Evolutionary conservation across 2,113 vertebrate genomes (phyloP), one percentile per base, ranked within the genome.

Genomic region (Orycteropus afer): DNA sequence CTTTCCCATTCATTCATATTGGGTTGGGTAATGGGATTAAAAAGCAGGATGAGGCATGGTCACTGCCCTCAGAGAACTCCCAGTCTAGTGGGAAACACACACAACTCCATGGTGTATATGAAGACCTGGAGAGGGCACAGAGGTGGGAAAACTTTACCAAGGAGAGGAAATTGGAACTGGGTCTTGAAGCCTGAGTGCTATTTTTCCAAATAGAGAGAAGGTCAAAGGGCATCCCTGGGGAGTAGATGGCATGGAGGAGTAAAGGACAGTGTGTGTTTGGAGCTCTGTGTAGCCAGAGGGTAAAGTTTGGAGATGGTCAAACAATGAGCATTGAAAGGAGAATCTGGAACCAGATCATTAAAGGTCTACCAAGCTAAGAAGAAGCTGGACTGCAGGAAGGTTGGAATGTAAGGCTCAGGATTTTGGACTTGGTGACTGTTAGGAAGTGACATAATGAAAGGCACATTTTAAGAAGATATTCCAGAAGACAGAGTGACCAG

Each of bases 401-500:
- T 77, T 53, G 94, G 74, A 71, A 23, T 74, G 51, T 32, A 74
- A 51, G 5, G 53, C 67, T 63, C 8, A 87, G 42, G 69, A 79
- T 7, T 34, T 57, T 25, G 29, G 63, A 77, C 53, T 65, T 92
- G 53, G 34, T 88, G 77, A 94, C 47, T 61, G 34, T 20, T 81
- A 49, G 74, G 42, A 91, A 95, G 49, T 29, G 77, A 78, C 47
- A 71, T 37, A 23, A 83, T 42, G 7, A 92, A 95, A 87, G 17
- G 0, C 45, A 29, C 32, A 53, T 92, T 77, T 79, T 67, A 76
- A 74, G 76, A 85, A 96, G 87, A 73, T 42, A 79, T 86, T 95
- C n/a, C 59, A 32, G 77, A 90, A 88, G n/a, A 47, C 55, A 88
- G 63, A 89, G 82, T 89, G 25, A 80, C 42, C 29, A 76, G 76